These are phyloP conservation scores for Pristionchus exspectatus DNA, from an alignment of 2,888 invertebrate species.

Conservation along the genomic window DNA sequence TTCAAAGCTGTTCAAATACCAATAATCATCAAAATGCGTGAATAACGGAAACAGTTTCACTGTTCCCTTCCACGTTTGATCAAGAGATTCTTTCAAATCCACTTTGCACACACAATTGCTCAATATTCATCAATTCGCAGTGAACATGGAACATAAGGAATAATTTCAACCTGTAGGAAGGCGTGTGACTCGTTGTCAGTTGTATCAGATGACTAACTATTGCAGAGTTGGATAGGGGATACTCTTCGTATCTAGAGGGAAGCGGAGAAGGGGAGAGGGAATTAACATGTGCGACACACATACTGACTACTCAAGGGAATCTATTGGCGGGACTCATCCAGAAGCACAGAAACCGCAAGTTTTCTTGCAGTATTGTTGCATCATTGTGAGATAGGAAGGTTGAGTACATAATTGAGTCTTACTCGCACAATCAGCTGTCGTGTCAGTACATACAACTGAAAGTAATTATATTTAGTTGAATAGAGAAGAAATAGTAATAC, in stretches of 20 bases:
- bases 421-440: conserved; percentile 4
- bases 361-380: conserved; percentile 20
- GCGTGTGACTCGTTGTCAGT: background rate
- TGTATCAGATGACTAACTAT: conserved; percentile 24
- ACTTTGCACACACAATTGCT: no score
- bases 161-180: background rate
- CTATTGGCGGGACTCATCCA: background rate
- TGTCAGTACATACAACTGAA: background rate
- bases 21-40: background rate
- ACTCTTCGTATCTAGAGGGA: background rate
- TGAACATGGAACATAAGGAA: background rate
- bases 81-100: no score
- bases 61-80: no score
- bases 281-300: background rate
- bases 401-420: background rate
- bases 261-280: background rate
- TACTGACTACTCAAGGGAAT: background rate
- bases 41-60: no score
- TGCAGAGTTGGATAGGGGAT: background rate
- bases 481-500: background rate
- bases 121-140: background rate
- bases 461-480: background rate
- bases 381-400: background rate
- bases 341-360: conserved; percentile 2
- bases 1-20: background rate